These are phyloP conservation scores for Pterostichus niger DNA, from an alignment of 2,888 invertebrate genomes.

Conservation along the genomic window DNA sequence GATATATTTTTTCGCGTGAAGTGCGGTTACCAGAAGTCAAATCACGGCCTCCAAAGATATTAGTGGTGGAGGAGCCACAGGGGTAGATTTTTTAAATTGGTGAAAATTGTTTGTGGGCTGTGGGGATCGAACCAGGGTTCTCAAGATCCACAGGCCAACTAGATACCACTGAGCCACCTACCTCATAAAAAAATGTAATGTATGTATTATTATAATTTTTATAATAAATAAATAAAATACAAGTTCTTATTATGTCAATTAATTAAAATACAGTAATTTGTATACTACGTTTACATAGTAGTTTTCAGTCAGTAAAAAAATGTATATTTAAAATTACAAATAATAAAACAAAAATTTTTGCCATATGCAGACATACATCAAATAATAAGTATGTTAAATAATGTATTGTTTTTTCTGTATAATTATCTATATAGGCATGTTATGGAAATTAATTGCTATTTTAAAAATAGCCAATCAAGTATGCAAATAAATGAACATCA, in stretches of 20 bases:
- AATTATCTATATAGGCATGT: conserved; percentile 25
- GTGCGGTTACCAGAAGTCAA: too few species aligned
- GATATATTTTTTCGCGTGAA: too few species aligned
- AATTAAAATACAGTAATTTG: conserved; percentile 8
- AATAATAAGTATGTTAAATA: background rate
- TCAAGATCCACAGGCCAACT: too few species aligned
- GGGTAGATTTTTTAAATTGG: too few species aligned
- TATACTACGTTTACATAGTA: background rate
- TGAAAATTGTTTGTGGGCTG: too few species aligned
- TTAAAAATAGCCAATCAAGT: conserved; percentile 37
- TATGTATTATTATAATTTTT: too few species aligned
- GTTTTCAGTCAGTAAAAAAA: background rate
- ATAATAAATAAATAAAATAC: too few species aligned
- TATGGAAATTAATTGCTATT: conserved; percentile 32
- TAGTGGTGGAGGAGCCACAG: too few species aligned
- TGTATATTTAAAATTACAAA: background rate
- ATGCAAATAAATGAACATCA: conserved; percentile 45
- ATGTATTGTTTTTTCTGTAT: conserved; percentile 30
- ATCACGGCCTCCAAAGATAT: too few species aligned
- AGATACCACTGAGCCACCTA: too few species aligned
- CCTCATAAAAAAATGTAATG: too few species aligned
- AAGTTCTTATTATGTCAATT: background rate
- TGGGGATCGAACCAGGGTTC: too few species aligned
- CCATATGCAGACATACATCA: background rate
- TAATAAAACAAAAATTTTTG: background rate